Percentiles rank a stretch among this genome's conserved stretches.
phyloP scores from a whole-genome alignment of 2,797 vertebrate species.

The Crenuchus spilurus region DNA sequence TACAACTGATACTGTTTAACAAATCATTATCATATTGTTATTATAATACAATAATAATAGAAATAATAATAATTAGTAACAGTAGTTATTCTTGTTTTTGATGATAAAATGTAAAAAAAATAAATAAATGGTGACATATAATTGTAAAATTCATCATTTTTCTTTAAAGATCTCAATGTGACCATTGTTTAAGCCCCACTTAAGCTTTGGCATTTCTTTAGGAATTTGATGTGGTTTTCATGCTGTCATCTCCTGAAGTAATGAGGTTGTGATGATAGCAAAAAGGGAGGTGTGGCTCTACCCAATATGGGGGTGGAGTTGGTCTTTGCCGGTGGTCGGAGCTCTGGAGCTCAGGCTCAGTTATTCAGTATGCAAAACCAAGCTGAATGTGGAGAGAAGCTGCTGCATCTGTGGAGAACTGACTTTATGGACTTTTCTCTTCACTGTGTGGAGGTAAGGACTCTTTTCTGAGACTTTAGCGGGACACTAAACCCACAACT shows the following conservation, averaged over 20 bases:
- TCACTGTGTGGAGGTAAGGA: slow-evolving; percentile 9
- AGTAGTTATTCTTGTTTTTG: no score
- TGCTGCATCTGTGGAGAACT: neutral
- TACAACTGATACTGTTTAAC: no score
- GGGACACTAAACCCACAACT: neutral
- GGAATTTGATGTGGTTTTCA: neutral
- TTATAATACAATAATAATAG: neutral
- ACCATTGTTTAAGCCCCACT: neutral
- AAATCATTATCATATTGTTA: neutral
- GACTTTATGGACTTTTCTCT: neutral
- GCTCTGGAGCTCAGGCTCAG: neutral
- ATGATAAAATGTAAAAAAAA: no score
- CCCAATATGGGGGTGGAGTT: neutral
- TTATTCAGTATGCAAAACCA: neutral
- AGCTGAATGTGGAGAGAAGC: neutral
- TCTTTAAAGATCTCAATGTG: neutral
- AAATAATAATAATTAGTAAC: neutral
- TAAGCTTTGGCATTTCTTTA: neutral
- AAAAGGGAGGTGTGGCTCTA: slow-evolving; percentile 12
- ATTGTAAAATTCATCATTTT: neutral
- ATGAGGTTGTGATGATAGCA: slow-evolving; percentile 32
- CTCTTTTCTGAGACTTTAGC: neutral
- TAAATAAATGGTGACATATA: neutral
- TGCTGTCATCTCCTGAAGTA: slow-evolving; percentile 16
- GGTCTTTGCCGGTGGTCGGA: slow-evolving; percentile 25